Conservation (phyloP, 2,888 invertebrate genomes). For the Agrochola litura region DNA sequence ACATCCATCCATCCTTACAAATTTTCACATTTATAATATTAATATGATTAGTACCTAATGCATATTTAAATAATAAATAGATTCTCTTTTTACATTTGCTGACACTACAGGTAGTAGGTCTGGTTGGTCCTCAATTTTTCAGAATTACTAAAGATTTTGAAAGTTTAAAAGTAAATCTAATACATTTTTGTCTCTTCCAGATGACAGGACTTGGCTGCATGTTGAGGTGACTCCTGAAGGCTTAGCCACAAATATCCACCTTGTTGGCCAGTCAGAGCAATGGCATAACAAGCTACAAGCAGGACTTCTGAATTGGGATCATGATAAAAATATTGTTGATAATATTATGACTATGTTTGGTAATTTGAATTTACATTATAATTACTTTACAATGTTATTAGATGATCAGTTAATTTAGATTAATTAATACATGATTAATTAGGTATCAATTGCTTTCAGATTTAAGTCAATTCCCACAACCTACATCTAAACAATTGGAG, state of each 20-base stretch:
- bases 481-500: constrained; percentile 23
- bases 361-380: constrained; percentile 62
- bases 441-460: constrained; percentile 68
- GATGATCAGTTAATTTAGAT: neutral
- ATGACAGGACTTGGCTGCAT: constrained; percentile 84
- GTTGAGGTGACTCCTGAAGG: constrained; percentile 83
- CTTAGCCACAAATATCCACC: constrained; percentile 80
- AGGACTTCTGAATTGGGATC: constrained; percentile 82
- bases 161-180: neutral
- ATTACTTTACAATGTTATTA: neutral
- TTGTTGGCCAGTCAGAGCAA: constrained; percentile 80
- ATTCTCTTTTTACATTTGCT: neutral
- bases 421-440: neutral
- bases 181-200: constrained; percentile 64
- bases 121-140: neutral
- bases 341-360: constrained; percentile 83
- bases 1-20: too few relatives aligned
- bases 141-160: neutral
- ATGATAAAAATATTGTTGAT: constrained; percentile 84
- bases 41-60: too few relatives aligned
- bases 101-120: neutral
- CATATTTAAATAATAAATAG: too few relatives aligned
- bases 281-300: constrained; percentile 81
- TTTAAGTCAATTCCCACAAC: constrained; percentile 69
- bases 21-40: too few relatives aligned